Evolutionary conservation across 2,113 vertebrate species (phyloP).

Genomic region (Carlito syrichta): DNA sequence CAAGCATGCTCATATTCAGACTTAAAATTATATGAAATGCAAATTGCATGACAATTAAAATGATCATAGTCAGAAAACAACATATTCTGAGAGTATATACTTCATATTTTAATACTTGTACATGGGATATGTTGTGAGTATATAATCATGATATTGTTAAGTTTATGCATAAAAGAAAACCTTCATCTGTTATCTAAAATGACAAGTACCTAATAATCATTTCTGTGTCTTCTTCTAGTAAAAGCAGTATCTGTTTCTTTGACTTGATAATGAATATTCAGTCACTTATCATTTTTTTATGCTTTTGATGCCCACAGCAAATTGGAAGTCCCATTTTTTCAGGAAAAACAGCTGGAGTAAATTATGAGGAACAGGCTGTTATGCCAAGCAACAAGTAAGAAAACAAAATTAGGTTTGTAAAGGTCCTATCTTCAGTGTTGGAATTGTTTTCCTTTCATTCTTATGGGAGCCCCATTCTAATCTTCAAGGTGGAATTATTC

Average conservation of each 20-base stretch:
- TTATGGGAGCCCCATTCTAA: slow-evolving; percentile 1
- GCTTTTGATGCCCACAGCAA: neutral
- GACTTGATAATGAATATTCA: neutral
- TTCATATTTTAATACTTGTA: slow-evolving; percentile 40
- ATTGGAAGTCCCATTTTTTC: slow-evolving; percentile 6
- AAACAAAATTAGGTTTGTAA: slow-evolving; percentile 5
- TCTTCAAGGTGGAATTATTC: neutral
- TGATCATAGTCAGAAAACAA: slow-evolving; percentile 41
- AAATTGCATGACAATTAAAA: slow-evolving; percentile 50
- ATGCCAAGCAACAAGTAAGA: slow-evolving; percentile 30
- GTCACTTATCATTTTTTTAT: slow-evolving; percentile 29
- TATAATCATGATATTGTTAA: neutral
- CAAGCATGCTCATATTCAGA: slow-evolving; percentile 24
- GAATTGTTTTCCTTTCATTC: neutral
- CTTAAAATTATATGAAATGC: slow-evolving; percentile 39
- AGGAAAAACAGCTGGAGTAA: slow-evolving; percentile 42
- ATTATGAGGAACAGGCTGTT: neutral
- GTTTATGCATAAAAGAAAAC: neutral
- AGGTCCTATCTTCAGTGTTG: neutral
- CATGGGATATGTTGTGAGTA: slow-evolving; percentile 15
- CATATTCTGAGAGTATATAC: neutral
- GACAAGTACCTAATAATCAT: neutral
- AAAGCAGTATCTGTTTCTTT: slow-evolving; percentile 12
- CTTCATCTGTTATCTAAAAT: slow-evolving; percentile 12
- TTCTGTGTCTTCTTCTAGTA: neutral